These are phyloP conservation scores for Campoplex capitator DNA, from an alignment of 2,888 invertebrate species.

Conservation along the genomic window DNA sequence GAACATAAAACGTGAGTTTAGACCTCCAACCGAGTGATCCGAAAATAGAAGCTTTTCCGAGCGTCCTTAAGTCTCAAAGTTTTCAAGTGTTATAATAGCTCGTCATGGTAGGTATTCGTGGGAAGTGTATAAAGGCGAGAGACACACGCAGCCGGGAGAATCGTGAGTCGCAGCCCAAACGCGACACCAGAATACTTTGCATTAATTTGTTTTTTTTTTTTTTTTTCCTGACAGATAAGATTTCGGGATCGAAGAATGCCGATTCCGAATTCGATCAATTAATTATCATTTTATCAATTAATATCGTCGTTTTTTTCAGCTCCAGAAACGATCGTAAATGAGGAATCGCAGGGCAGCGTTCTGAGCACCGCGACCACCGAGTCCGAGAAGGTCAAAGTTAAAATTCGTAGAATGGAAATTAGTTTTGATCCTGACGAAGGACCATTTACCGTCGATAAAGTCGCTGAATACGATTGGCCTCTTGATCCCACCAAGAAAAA, in stretches of 20 bases:
- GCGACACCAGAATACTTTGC: neutral
- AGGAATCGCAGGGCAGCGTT: conserved; percentile 94
- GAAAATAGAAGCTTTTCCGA: conserved; percentile 82
- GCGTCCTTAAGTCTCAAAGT: conserved; percentile 76
- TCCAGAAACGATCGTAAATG: conserved; percentile 86
- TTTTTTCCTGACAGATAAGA: neutral
- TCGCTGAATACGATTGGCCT: conserved; percentile 98
- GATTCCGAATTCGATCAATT: neutral
- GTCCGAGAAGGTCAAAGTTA: conserved; percentile 83
- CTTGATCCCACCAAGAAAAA: conserved; percentile 89
- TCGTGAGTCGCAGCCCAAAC: conserved; percentile 17
- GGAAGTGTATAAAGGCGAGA: conserved; percentile 56
- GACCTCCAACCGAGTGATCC: conserved; percentile 80
- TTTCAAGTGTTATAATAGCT: conserved; percentile 67
- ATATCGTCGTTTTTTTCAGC: conserved; percentile 68
- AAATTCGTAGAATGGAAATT: conserved; percentile 83
- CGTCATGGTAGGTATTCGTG: conserved; percentile 56
- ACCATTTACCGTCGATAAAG: conserved; percentile 92
- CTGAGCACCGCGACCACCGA: conserved; percentile 90
- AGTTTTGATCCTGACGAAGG: conserved; percentile 84
- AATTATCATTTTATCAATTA: neutral
- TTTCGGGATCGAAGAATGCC: neutral
- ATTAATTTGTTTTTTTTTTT: neutral
- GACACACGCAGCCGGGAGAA: conserved; percentile 32
- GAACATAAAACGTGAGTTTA: conserved; percentile 75